These are phyloP conservation scores for Thymelicus lineola DNA, from an alignment of 2,888 invertebrate species.

Conservation along the genomic window DNA sequence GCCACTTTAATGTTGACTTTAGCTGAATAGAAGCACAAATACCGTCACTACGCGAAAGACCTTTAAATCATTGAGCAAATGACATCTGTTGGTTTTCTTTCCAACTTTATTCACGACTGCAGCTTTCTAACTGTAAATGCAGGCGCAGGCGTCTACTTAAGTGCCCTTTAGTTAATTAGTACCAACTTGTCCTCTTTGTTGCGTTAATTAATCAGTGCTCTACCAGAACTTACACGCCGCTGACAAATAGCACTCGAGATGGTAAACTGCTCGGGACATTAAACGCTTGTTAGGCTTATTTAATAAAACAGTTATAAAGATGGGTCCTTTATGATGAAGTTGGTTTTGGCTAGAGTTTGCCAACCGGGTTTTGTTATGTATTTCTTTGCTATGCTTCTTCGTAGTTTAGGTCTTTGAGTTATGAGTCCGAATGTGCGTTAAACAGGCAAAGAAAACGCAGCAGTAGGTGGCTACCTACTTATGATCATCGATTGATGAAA, in stretches of 20 bases:
- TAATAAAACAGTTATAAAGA: not conserved
- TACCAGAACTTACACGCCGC: constrained; percentile 9
- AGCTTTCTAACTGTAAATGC: constrained; percentile 13
- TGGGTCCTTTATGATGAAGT: not conserved
- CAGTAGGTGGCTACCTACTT: too few species aligned
- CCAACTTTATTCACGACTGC: not conserved
- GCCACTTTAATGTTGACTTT: too few species aligned
- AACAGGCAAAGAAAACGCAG: too few species aligned
- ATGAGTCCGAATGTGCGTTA: too few species aligned
- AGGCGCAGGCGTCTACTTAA: constrained; percentile 27
- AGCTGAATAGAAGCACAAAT: too few species aligned
- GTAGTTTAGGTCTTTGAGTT: too few species aligned
- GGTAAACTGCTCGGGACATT: constrained; percentile 20
- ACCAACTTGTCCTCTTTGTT: constrained; percentile 34
- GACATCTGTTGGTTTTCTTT: constrained; percentile 2
- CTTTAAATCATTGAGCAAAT: too few species aligned
- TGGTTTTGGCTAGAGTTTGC: not conserved
- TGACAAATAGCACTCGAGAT: constrained; percentile 25
- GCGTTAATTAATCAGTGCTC: constrained; percentile 39
- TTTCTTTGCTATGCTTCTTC: too few species aligned
- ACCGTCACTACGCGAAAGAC: too few species aligned
- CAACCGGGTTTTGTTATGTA: too few species aligned
- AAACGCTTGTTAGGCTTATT: constrained; percentile 21
- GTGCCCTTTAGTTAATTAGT: constrained; percentile 40
- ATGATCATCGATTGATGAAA: too few species aligned